These are phyloP conservation scores for Harpalus rufipes DNA, from an alignment of 2,888 invertebrate genomes.

Conservation along the genomic window DNA sequence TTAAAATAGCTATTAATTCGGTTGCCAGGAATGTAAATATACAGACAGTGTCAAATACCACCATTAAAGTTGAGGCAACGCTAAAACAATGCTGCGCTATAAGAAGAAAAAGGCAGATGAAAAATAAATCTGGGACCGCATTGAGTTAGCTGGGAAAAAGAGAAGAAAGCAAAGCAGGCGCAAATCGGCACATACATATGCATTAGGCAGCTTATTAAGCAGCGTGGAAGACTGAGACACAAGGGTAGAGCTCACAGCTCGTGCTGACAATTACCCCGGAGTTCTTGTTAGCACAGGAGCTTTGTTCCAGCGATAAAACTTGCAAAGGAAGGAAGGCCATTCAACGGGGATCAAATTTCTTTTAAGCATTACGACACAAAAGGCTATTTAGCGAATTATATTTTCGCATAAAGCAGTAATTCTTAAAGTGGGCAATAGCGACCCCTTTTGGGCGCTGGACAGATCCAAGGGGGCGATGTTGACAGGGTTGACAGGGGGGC, in stretches of 20 bases:
- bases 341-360: not conserved
- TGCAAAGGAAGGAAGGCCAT: not conserved
- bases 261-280: conserved; percentile 44
- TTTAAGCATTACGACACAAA: not conserved
- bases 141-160: conserved; percentile 7
- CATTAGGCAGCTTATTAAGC: conserved; percentile 57
- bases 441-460: too few relatives aligned
- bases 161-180: not conserved
- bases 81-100: conserved; percentile 12
- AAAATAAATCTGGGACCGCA: conserved; percentile 41
- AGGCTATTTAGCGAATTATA: not conserved
- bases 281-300: conserved; percentile 40
- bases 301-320: conserved; percentile 5
- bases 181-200: conserved; percentile 51
- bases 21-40: conserved; percentile 21
- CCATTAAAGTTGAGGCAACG: conserved; percentile 15
- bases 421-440: too few relatives aligned
- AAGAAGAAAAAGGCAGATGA: conserved; percentile 3
- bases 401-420: too few relatives aligned
- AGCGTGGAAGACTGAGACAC: not conserved
- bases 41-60: conserved; percentile 4
- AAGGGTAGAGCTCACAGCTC: conserved; percentile 5
- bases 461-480: too few relatives aligned
- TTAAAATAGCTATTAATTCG: conserved; percentile 3
- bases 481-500: too few relatives aligned